Evolutionary conservation across 2,888 invertebrate genomes (phyloP), one percentile per base, ranked within the genome.

Genomic region (Apamea epomidion): DNA sequence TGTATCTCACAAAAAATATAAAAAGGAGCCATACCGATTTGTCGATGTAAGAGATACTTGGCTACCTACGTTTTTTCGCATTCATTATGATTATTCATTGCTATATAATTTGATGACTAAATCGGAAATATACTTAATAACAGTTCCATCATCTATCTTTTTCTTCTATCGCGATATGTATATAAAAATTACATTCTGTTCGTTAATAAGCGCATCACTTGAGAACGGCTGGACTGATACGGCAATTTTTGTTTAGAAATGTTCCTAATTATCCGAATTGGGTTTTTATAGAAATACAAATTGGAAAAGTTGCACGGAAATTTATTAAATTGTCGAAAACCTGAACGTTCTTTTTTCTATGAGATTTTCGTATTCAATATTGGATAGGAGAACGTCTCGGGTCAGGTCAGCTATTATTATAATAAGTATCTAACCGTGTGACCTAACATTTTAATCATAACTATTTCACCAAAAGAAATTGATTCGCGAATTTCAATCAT

Each of bases 371-470:
- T 54, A 21, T 21, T 54, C 2, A 54, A 54, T 54, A 54, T n/a
- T 12, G 12, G 12, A 25, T 25, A 58, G 10, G n/a, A 12, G 25
- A 58, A 58, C 58, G 58, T 25, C 25, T 12, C 4, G 25, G 48
- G 1, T 48, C 51, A 6, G 51, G 21, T 6, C 51, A 54, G 51
- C 18, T 54, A 45, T 1, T 54, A 60, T 32, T 4, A 25, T 25
- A 58, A 37, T 80, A 37, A 54, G 65, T 29, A 67, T 51, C 10
- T 4, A 18, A 74, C 0, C 54, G 18, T 29, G 60, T 83, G 54
- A 80, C 18, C 18, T 75, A 86, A 82, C n/a, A 68, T n/a, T 65
- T 67, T 62, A n/a, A 65, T 73, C n/a, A 72, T 51, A 75, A 45
- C 58, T 37, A 76, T 78, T 78, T 62, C 12, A 62, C 37, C 32